Evolutionary conservation across 2,888 invertebrate species (phyloP), one percentile per base, ranked within the genome.

Genomic region (Tenthredo distinguenda): DNA sequence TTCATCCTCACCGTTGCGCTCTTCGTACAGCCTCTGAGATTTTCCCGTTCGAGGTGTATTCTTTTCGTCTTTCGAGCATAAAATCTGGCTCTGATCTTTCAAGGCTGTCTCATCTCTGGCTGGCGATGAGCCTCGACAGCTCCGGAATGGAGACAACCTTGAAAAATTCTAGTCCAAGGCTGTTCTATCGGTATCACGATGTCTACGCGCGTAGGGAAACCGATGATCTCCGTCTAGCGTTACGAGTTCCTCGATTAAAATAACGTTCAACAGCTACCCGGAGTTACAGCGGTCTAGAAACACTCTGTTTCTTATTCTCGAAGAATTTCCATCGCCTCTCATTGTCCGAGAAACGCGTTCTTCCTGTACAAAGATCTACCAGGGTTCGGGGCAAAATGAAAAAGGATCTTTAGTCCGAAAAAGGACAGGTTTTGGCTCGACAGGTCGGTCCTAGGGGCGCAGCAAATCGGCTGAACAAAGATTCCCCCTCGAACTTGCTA

Each of bases 81-180:
- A 77, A 26, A 31, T 34, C 55, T 77, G 55, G 74, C 77, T 50
- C 50, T 50, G 50, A 34, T 77, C 7, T 77, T 55, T 34, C 50
- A 50, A 77, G 77, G 55, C 18, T 55, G 77, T 77, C 77, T 50
- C 77, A 34, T 43, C 6, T n/a, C 15, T 77, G 31, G 50, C 55
- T 77, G 77, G 77, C 77, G 26, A 50, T 55, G 77, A 77, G 77
- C 55, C 77, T 50, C 77, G 55, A 15, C 34, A 21, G 74, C 18
- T 55, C 55, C 50, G 50, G 77, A 50, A 55, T 34, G 77, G 77
- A 77, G 50, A 77, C 77, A 77, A 77, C 55, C 50, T 77, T 77
- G 50, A 77, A 77, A 77, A 55, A 50, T 77, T 47, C 18, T 50
- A 77, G 76, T 31, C 50, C 76, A 77, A 77, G 74, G 74, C 21